Evolutionary conservation across 2,113 vertebrate genomes (phyloP).

Genomic region (Rhynchopsitta pachyrhyncha): DNA sequence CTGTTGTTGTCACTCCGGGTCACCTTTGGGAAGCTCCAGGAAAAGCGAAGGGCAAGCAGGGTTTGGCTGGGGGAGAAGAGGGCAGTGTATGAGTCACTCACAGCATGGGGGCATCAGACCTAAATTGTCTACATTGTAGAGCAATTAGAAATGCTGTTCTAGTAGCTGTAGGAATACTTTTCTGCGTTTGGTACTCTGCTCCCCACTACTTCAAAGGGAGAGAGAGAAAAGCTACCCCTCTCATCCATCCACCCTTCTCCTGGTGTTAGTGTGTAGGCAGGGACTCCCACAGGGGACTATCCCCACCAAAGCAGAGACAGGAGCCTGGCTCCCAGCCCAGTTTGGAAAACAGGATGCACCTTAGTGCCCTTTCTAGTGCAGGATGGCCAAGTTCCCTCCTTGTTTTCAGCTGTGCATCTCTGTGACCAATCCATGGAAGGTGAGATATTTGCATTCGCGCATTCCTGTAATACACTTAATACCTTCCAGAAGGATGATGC

Average conservation of each 20-base stretch:
- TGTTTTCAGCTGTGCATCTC: background rate
- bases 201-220: background rate
- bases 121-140: background rate
- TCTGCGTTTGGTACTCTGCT: background rate
- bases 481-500: background rate
- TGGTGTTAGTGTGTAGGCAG: accelerated
- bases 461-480: background rate
- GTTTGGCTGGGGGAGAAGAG: background rate
- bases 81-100: background rate
- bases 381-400: background rate
- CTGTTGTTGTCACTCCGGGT: background rate
- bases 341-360: background rate
- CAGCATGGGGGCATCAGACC: accelerated
- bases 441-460: background rate
- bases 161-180: background rate
- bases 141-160: background rate
- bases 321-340: background rate
- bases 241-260: background rate
- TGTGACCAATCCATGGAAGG: background rate
- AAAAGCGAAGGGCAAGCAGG: background rate
- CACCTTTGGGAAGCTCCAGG: background rate
- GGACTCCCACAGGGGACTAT: background rate
- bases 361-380: background rate
- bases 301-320: background rate
- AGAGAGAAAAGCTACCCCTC: background rate